Conservation (phyloP, 2,888 invertebrate genomes). For the Eumerus sabulonum region DNA sequence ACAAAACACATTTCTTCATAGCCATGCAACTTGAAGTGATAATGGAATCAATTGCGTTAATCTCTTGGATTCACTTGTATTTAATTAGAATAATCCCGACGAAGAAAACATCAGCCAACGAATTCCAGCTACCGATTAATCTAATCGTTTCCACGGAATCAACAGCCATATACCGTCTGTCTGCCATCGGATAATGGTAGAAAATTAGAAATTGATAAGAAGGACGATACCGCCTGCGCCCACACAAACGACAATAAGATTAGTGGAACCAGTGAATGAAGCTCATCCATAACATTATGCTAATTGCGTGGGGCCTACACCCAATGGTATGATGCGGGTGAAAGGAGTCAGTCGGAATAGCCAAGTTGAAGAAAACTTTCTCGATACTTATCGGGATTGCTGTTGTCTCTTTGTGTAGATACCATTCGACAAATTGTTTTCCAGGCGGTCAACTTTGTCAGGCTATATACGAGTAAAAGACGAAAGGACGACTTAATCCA, state of each 20-base stretch:
- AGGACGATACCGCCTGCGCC: constrained; percentile 13
- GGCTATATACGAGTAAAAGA: constrained; percentile 11
- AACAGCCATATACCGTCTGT: constrained; percentile 3
- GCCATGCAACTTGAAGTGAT: no score
- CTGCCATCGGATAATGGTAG: constrained; percentile 25
- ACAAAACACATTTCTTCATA: no score
- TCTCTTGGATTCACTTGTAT: not conserved
- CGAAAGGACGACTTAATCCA: constrained; percentile 60
- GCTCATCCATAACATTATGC: constrained; percentile 56
- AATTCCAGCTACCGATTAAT: not conserved
- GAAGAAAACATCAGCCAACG: no score
- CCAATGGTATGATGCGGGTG: not conserved
- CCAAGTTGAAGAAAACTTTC: constrained; percentile 36
- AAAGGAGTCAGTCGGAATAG: constrained; percentile 13
- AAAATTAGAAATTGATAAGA: constrained; percentile 50
- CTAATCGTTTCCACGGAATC: not conserved
- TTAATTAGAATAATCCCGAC: no score
- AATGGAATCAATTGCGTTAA: not conserved
- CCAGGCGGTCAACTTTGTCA: constrained; percentile 53
- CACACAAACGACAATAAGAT: constrained; percentile 27
- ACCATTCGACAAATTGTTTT: constrained; percentile 68
- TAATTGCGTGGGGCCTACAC: constrained; percentile 52
- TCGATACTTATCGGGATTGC: constrained; percentile 51
- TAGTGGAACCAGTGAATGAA: constrained; percentile 6
- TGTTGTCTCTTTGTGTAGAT: constrained; percentile 17